phyloP scores from a whole-genome alignment of 2,797 vertebrate genomes.

The Melanotaenia trifasciata region DNA sequence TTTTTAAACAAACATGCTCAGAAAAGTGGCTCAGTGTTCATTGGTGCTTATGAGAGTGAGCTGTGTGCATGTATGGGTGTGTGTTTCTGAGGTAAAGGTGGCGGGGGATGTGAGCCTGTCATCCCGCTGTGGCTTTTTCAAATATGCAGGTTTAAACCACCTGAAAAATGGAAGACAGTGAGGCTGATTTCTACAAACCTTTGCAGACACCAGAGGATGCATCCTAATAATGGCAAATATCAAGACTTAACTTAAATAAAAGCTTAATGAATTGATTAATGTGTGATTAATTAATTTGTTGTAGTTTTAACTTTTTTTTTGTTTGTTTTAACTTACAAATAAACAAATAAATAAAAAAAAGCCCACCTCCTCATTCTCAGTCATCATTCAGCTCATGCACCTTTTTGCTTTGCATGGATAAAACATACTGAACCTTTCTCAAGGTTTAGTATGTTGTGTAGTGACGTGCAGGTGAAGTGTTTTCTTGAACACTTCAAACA shows the following conservation, averaged over 20 bases:
- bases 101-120: constrained; percentile 57
- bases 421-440: not conserved
- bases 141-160: constrained; percentile 46
- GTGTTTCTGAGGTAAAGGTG: constrained; percentile 48
- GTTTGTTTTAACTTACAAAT: not conserved
- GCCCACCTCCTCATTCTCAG: too few relatives aligned
- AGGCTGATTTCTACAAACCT: not conserved
- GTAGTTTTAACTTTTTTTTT: not conserved
- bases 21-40: constrained; percentile 81
- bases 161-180: constrained; percentile 25
- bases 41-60: constrained; percentile 68
- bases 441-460: too few relatives aligned
- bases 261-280: not conserved
- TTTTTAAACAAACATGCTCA: constrained; percentile 81
- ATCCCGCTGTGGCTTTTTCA: constrained; percentile 54
- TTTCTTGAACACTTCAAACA: constrained; percentile 14
- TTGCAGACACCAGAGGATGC: not conserved
- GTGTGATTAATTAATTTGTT: too few relatives aligned
- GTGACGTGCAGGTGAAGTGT: constrained; percentile 2
- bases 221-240: not conserved
- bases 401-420: not conserved
- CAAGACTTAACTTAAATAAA: not conserved
- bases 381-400: not conserved
- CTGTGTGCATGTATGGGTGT: constrained; percentile 57
- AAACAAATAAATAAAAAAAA: not conserved